A percentile compares a stretch with the other conserved stretches of the same genome.
Evolutionary conservation across 2,888 invertebrate genomes (phyloP).

Genomic region (Drosophila infuscata): DNA sequence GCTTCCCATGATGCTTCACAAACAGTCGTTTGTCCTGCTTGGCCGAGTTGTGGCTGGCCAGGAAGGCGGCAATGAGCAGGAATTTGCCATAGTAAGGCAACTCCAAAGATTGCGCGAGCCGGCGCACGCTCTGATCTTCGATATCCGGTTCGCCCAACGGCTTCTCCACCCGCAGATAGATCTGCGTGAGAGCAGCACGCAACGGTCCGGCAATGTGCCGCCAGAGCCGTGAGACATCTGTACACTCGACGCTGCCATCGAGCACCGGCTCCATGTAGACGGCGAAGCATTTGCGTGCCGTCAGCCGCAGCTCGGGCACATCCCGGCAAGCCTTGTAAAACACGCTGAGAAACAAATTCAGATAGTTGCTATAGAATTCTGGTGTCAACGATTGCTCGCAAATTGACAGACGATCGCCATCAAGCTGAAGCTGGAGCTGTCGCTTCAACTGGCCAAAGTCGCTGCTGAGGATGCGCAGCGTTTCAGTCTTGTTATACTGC

Average conservation of each 20-base stretch:
- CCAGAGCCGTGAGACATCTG: constrained; percentile 91
- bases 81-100: constrained; percentile 96
- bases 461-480: constrained; percentile 85
- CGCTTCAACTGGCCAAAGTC: constrained; percentile 77
- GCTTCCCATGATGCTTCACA: constrained; percentile 91
- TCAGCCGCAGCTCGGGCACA: constrained; percentile 92
- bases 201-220: constrained; percentile 91
- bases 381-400: constrained; percentile 80
- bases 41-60: constrained; percentile 96
- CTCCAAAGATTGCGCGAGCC: constrained; percentile 89
- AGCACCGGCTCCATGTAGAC: constrained; percentile 93
- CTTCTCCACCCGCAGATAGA: constrained; percentile 89
- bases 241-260: constrained; percentile 87
- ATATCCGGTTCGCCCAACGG: constrained; percentile 44
- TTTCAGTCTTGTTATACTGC: constrained; percentile 92
- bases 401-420: constrained; percentile 33
- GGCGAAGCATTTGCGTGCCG: constrained; percentile 91
- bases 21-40: constrained; percentile 95
- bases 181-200: constrained; percentile 90
- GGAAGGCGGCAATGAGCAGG: constrained; percentile 94
- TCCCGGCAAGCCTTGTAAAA: constrained; percentile 94
- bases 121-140: constrained; percentile 84
- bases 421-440: constrained; percentile 43
- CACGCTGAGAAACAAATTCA: constrained; percentile 93
- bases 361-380: constrained; percentile 90